These are phyloP conservation scores for Crenuchus spilurus DNA, from an alignment of 2,797 vertebrate genomes.

Conservation along the genomic window DNA sequence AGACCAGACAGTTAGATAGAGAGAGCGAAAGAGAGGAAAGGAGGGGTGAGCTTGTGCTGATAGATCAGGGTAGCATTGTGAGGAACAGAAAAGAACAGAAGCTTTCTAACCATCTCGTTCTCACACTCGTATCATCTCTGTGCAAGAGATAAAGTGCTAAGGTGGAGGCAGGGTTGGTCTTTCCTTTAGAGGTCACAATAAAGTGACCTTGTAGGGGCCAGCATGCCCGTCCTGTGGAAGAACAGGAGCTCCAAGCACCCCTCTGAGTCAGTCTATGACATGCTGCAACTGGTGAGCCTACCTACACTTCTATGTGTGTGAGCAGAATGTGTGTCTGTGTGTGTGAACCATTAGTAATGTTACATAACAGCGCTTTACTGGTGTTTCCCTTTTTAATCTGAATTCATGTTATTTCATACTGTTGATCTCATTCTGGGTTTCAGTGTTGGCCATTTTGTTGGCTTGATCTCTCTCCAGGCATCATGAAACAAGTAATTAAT, in stretches of 20 bases:
- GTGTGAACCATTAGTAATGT: conserved; percentile 15
- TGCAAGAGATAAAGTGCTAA: conserved; percentile 39
- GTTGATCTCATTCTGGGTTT: too few relatives aligned
- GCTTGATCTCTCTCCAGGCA: background rate
- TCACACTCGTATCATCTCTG: background rate
- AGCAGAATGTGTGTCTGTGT: conserved; percentile 18
- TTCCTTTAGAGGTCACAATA: conserved; percentile 30
- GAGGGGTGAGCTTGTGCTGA: conserved; percentile 27
- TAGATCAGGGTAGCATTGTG: conserved; percentile 12
- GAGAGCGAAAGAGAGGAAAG: conserved; percentile 24
- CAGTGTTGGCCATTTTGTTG: conserved; percentile 2
- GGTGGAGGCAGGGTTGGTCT: conserved; percentile 22
- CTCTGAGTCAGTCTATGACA: conserved; percentile 75
- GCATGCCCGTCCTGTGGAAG: conserved; percentile 82
- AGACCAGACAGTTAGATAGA: conserved; percentile 28
- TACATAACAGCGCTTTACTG: conserved; percentile 24
- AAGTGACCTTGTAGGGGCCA: conserved; percentile 41
- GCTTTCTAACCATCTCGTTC: background rate
- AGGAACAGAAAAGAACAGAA: conserved; percentile 28
- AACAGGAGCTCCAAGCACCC: conserved; percentile 72
- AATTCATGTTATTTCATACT: background rate
- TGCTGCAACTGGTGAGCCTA: conserved; percentile 79
- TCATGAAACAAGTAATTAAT: background rate
- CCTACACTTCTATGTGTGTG: conserved; percentile 29
- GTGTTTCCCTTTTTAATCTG: background rate